Evolutionary conservation across 35 echinoderm and acorn worm genomes (phyloP).

Genomic region (Ophioderma brevispina): DNA sequence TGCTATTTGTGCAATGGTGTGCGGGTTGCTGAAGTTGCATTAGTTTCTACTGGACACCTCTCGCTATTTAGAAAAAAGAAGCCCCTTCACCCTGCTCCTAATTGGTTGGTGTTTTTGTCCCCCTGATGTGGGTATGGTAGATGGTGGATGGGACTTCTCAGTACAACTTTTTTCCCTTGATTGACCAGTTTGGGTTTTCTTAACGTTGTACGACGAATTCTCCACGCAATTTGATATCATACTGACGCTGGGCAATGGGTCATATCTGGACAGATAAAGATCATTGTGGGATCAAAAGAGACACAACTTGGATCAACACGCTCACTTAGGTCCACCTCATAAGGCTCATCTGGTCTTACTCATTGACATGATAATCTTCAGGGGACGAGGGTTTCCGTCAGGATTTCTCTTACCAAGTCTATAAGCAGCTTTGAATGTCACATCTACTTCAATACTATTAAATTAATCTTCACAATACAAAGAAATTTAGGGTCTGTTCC

Average conservation of each 20-base stretch:
- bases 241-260: neutral
- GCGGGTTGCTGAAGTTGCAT: no score
- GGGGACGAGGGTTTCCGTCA: neutral
- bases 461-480: neutral
- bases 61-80: no score
- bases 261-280: neutral
- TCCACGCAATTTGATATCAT: neutral
- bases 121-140: no score
- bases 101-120: no score
- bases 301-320: neutral
- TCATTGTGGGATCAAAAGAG: neutral
- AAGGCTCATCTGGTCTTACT: neutral
- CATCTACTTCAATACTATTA: neutral
- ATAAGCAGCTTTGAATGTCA: neutral
- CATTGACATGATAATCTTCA: neutral
- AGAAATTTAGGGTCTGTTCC: no score
- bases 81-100: no score
- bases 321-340: neutral
- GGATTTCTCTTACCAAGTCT: neutral
- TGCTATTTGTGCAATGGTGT: no score
- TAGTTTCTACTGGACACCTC: no score
- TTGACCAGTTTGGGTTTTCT: neutral
- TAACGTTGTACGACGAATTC: neutral
- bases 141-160: neutral
- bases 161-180: neutral